Percentiles rank a stretch among this genome's conserved stretches.
Evolutionary conservation across 2,113 vertebrate genomes (phyloP).

Genomic region (Uria lomvia): DNA sequence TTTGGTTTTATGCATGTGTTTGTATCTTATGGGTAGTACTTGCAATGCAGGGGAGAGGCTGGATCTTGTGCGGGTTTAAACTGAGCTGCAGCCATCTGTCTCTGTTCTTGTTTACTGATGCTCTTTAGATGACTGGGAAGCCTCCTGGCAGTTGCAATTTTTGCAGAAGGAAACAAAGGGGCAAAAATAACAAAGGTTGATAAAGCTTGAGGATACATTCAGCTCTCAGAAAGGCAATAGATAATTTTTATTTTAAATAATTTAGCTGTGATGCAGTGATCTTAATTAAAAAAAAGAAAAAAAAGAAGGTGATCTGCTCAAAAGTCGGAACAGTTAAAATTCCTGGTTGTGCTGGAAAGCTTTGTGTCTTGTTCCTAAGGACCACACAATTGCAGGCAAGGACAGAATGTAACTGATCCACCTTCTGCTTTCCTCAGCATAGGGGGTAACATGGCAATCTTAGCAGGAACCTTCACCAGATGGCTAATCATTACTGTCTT

Average conservation of each 20-base stretch:
- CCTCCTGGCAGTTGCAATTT: conserved; percentile 38
- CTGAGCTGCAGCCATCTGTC: conserved; percentile 58
- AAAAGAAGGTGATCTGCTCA: background rate
- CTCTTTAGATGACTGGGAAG: conserved; percentile 53
- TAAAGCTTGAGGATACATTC: background rate
- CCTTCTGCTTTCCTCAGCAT: conserved; percentile 44
- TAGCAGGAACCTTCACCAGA: conserved; percentile 51
- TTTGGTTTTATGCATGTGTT: background rate
- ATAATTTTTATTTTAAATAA: background rate
- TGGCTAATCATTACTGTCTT: conserved; percentile 50
- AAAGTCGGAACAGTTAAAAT: background rate
- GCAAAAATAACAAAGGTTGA: background rate
- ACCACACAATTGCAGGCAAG: background rate
- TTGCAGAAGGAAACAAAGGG: conserved; percentile 31
- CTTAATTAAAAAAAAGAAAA: background rate
- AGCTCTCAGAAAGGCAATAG: background rate
- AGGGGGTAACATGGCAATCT: conserved; percentile 26
- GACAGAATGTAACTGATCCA: conserved; percentile 34
- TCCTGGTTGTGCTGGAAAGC: background rate
- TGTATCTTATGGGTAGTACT: background rate
- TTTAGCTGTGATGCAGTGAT: background rate
- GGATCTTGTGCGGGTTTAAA: conserved; percentile 12
- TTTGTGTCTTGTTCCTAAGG: background rate
- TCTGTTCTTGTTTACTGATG: conserved; percentile 62
- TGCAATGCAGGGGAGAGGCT: background rate